Base-by-base conservation (phyloP, 2,888 invertebrate species). In the Anoplius nigerrimus region DNA sequence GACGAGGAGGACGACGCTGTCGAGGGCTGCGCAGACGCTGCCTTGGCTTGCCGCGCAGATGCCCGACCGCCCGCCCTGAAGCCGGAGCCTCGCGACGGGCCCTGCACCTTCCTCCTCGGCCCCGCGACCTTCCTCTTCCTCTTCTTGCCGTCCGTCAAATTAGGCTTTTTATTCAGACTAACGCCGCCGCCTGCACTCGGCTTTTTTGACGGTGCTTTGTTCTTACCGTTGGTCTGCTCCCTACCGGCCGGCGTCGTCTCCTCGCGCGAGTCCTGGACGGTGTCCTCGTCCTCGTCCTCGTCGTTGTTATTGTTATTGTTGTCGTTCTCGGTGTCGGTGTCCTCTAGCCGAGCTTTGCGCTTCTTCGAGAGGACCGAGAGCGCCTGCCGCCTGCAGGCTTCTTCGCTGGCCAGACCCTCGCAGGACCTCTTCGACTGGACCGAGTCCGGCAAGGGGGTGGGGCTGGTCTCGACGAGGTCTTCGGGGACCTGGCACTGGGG, bases 281-380 rank as follows among this genome's bases (percentile, higher is more conserved):
- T 57, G 21, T 71, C 72, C 66, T 66, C 61, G 59, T 53, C 60
- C 68, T 20, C 59, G 18, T 43, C 48, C 34, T 53, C 22, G 16
- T 24, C 24, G 46, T n/a, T 72, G 60, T 51, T 13, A 54, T 18
- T 43, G 62, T 51, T 52, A 21, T n/a, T n/a, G n/a, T n/a, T n/a
- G n/a, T n/a, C n/a, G 22, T 55, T 15, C 59, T 64, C 69, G 90
- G 90, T 76, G 90, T 89, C 81, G 90, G 90, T 59, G 89, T 89
- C 83, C 6, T 34, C 34, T 34, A 34, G 34, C 34, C 34, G 34
- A 3, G 34, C 34, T 34, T 90, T 89, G 57, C 86, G 76, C 80
- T 88, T 88, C 72, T 83, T 85, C 16, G 84, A 80, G 15, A 84
- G 76, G 21, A 82, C 80, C 60, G 86, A 82, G 2, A 84, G 79